Evolutionary conservation across 2,888 invertebrate species (phyloP), one percentile per base, ranked within the genome.

Genomic region (Eustalomyia histrio): DNA sequence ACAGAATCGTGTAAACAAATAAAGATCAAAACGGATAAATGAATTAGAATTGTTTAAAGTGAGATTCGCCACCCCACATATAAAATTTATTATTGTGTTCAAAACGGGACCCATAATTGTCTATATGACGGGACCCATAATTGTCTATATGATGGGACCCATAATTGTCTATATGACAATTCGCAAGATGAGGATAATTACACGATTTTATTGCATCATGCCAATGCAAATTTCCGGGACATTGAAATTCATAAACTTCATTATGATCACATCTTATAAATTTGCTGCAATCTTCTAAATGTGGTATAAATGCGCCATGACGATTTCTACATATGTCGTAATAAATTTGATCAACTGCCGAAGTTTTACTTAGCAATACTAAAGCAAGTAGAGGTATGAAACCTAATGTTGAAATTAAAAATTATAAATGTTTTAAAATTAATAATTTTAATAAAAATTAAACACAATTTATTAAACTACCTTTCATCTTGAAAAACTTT

Each of bases 221-320:
- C 86, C 87, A 87, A 57, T 68, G 80, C 1, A 86, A 83, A 78
- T 81, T 21, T 0, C 33, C 16, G 1, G 87, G 83, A 75, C 88
- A 88, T 14, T 73, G 68, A n/a, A 83, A 82, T 8, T 84, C 74
- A 58, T 60, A 84, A 0, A 85, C 85, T 0, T 2, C 0, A 0
- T 53, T n/a, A 9, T 82, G 79, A 55, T 74, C 79, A 43, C 88
- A 88, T n/a, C 85, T 83, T 39, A 88, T 86, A 55, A 84, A 88
- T 72, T 83, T 82, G 10, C 84, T 83, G 24, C 87, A 88, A 64
- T 88, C 79, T n/a, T 84, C 69, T 0, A 88, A 87, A 85, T 87
- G 82, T 0, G 84, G 83, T 12, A 87, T 39, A 67, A 60, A 80
- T 5, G 16, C 67, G 5, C 35, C 55, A 39, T 65, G 39, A 39